Evolutionary conservation across 2,797 vertebrate genomes (phyloP).

Genomic region (Zonotrichia albicollis): DNA sequence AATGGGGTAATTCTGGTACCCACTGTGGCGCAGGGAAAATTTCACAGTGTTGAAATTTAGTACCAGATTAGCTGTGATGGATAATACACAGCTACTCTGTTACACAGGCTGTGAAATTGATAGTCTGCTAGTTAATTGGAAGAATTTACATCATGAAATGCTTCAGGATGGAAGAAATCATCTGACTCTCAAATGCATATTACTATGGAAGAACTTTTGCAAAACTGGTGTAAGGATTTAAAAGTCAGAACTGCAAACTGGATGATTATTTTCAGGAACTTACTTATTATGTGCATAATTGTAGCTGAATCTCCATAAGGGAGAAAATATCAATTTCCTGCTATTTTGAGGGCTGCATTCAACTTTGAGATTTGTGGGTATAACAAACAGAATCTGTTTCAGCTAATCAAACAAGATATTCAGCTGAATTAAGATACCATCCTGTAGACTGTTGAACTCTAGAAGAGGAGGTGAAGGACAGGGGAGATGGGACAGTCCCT

Average conservation of each 20-base stretch:
- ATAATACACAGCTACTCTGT: neutral
- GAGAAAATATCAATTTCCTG: neutral
- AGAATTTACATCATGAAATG: neutral
- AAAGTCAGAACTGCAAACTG: neutral
- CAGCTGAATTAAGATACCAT: neutral
- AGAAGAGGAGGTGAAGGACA: neutral
- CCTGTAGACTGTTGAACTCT: neutral
- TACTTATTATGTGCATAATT: neutral
- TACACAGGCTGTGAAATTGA: neutral
- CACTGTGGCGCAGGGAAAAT: neutral
- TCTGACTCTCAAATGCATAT: neutral
- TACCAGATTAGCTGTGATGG: neutral
- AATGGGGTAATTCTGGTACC: neutral
- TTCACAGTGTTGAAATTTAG: neutral
- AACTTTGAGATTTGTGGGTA: neutral
- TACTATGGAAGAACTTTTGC: neutral
- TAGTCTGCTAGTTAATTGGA: neutral
- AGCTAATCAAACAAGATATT: neutral
- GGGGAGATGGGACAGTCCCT: neutral
- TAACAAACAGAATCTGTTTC: neutral
- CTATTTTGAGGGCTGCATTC: neutral
- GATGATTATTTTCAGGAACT: neutral
- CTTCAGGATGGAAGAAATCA: neutral
- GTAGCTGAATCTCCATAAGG: neutral
- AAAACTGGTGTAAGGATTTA: neutral